Evolutionary conservation across 1,140 invertebrate genomes (phyloP), one percentile per base, ranked within the genome.

Genomic region (Drosophila sproati): DNA sequence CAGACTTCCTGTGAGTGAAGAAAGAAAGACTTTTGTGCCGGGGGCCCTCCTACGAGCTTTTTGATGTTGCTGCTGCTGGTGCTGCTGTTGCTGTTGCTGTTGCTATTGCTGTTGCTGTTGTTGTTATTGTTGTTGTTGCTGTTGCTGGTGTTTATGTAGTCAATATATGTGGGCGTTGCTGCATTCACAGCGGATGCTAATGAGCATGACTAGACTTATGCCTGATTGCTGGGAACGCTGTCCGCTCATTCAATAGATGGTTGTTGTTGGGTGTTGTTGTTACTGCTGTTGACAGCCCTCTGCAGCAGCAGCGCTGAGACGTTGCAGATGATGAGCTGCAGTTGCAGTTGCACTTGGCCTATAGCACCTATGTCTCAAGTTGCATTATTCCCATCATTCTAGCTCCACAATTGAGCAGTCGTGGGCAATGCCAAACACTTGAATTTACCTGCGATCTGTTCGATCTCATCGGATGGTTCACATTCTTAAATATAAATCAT

Each of bases 121-220:
- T 41, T 80, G 77, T 20, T 55, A 37, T 20, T 45, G 59, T 10
- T 20, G 20, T 56, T 80, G 75, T 75, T 75, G 73, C 70, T 73
- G 76, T 78, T 66, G 77, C 64, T 51, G 35, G 41, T 80, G 77
- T 20, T 55, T 55, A 37, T 45, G 59, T 10, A 54, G 71, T 59
- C 54, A 47, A 57, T 57, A 50, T 55, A 50, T 55, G 72, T 70
- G 66, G 73, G 73, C 73, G 73, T 70, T 29, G 72, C 57, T 78
- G 77, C 77, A 78, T 66, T 77, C 82, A 78, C 77, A 70, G 80
- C 67, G 60, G 83, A 87, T 87, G 82, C 82, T 88, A 87, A 87
- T 87, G 82, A 87, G 82, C 82, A 87, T 87, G 82, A 87, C 82
- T 87, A 87, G 82, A 87, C 82, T 79, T 51, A 78, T 88, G 79